Percentiles rank a stretch among this genome's conserved stretches.
phyloP scores from a whole-genome alignment of 2,888 invertebrate genomes.

The Drosophila lacicola region DNA sequence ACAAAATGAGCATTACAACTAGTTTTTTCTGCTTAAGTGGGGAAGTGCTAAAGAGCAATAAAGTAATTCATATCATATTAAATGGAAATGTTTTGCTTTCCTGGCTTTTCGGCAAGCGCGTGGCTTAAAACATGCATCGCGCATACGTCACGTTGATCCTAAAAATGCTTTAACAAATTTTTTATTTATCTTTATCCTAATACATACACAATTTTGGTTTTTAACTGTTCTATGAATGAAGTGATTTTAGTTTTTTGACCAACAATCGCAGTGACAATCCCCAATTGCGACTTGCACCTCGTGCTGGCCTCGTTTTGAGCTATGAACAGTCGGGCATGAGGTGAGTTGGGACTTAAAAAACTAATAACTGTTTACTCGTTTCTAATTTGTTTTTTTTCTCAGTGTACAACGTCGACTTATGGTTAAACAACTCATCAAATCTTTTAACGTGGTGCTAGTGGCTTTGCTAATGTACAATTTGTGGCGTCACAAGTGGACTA shows the following conservation, averaged over 20 bases:
- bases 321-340: conserved; percentile 44
- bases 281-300: conserved; percentile 51
- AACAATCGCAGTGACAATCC: conserved; percentile 12
- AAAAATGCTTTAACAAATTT: background rate
- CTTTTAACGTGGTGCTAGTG: conserved; percentile 81
- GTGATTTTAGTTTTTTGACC: conserved; percentile 35
- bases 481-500: conserved; percentile 84
- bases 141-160: conserved; percentile 44
- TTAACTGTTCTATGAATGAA: conserved; percentile 37
- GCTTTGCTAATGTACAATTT: conserved; percentile 82
- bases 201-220: background rate
- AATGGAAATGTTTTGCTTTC: background rate
- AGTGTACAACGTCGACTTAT: conserved; percentile 80
- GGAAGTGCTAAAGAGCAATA: too few relatives aligned
- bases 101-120: background rate
- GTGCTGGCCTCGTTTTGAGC: conserved; percentile 60
- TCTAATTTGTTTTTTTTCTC: conserved; percentile 13
- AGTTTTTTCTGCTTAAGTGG: background rate
- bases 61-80: too few relatives aligned
- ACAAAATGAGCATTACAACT: conserved; percentile 15
- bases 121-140: conserved; percentile 29
- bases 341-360: conserved; percentile 34
- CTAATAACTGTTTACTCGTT: conserved; percentile 1
- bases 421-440: conserved; percentile 79
- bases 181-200: background rate